These are phyloP conservation scores for Nycticebus coucang DNA, from an alignment of 2,113 vertebrate genomes.

Conservation along the genomic window DNA sequence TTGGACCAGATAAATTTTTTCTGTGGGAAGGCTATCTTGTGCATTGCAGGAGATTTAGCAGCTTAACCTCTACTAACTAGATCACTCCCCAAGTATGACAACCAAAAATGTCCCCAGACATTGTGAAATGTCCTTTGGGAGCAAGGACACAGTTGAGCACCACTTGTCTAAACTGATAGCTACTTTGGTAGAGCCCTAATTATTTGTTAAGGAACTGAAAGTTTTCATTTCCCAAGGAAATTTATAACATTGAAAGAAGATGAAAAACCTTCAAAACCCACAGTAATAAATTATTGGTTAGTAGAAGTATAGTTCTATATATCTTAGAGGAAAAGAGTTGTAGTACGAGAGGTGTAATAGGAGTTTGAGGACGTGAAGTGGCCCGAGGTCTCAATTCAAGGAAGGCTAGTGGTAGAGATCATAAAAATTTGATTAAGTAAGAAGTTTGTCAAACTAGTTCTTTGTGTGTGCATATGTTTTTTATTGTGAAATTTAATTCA, in stretches of 20 bases:
- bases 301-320: constrained; percentile 34
- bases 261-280: not conserved
- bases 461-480: not conserved
- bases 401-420: not conserved
- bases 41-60: constrained; percentile 11
- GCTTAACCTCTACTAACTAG: constrained; percentile 34
- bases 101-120: constrained; percentile 14
- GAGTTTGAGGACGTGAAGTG: constrained; percentile 16
- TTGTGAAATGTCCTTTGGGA: constrained; percentile 11
- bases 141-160: not conserved
- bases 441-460: constrained; percentile 16
- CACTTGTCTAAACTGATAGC: constrained; percentile 26
- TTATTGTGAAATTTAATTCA: not conserved
- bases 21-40: not conserved
- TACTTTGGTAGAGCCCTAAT: constrained; percentile 25
- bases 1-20: constrained; percentile 10
- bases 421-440: constrained; percentile 40
- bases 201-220: constrained; percentile 41
- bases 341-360: not conserved
- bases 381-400: not conserved
- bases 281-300: not conserved
- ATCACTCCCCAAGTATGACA: constrained; percentile 42
- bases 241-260: not conserved
- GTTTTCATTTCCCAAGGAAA: constrained; percentile 37
- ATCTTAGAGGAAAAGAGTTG: not conserved